A percentile compares a stretch with the other conserved stretches of the same genome.
Evolutionary conservation across 2,113 vertebrate species (phyloP).

Genomic region (Leiothrix lutea): DNA sequence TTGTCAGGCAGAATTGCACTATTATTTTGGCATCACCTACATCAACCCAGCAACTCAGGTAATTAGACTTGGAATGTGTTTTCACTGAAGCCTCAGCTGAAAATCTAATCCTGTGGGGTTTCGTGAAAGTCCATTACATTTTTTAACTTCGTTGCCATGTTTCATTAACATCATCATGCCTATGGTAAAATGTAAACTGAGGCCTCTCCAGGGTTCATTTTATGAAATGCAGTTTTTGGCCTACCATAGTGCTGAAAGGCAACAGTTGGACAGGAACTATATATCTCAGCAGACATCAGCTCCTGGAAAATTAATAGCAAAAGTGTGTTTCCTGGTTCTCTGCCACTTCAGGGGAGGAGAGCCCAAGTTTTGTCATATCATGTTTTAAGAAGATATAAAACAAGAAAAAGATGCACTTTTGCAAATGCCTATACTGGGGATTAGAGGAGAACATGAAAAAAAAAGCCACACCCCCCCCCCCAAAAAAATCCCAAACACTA

Average conservation of each 20-base stretch:
- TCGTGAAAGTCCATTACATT: neutral
- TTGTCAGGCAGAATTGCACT: neutral
- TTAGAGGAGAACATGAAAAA: neutral
- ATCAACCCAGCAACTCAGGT: neutral
- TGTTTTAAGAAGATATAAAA: neutral
- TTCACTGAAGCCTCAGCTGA: neutral
- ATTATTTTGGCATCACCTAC: neutral
- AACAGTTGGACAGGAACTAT: neutral
- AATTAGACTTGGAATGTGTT: slow-evolving; percentile 34
- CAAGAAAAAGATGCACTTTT: neutral
- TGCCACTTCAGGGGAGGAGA: neutral
- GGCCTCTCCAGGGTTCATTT: neutral
- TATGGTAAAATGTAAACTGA: neutral
- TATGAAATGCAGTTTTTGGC: accelerated
- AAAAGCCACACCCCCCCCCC: accelerated
- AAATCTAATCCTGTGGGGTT: neutral
- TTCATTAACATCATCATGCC: neutral
- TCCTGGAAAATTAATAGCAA: neutral
- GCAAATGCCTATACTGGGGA: neutral
- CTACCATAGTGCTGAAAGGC: neutral
- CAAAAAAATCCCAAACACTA: neutral
- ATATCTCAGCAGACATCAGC: neutral
- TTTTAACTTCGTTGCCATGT: neutral
- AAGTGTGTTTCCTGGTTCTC: neutral
- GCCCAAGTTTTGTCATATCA: neutral